A percentile compares a stretch with the other conserved stretches of the same genome.
Evolutionary conservation across 1,140 invertebrate species (phyloP).

Genomic region (Zeugodacus cucurbitae): DNA sequence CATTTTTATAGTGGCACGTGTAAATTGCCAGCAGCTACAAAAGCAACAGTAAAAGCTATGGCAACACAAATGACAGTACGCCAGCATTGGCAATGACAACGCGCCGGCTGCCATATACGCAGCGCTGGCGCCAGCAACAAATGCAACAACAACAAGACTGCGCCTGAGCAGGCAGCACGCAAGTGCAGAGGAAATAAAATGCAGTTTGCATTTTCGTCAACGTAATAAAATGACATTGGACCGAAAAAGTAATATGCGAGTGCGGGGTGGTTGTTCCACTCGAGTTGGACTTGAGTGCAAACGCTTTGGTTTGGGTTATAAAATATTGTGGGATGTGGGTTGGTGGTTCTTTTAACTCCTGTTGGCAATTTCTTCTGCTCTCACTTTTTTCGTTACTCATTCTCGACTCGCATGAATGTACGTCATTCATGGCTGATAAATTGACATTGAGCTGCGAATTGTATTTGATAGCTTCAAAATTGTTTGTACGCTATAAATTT

Average conservation of each 20-base stretch:
- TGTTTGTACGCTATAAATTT: conserved; percentile 9
- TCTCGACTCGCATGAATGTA: not conserved
- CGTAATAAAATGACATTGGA: conserved; percentile 23
- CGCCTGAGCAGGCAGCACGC: not conserved
- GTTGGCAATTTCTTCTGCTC: not conserved
- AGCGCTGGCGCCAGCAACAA: not conserved
- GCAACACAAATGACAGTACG: not conserved
- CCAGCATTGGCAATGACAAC: not conserved
- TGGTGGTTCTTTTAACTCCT: not conserved
- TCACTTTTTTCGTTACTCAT: not conserved
- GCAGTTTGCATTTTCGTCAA: conserved; percentile 1
- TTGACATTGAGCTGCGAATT: conserved; percentile 28
- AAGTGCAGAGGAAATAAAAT: not conserved
- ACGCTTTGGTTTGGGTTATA: not conserved
- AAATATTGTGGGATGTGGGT: not conserved
- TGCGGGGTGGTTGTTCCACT: not conserved
- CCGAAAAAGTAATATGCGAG: conserved; percentile 21
- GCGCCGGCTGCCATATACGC: not conserved
- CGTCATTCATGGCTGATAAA: conserved; percentile 20
- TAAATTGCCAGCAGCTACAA: conserved; percentile 23
- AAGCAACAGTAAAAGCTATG: not conserved
- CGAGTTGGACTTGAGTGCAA: not conserved
- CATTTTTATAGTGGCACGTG: conserved; percentile 25
- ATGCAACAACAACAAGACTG: not conserved
- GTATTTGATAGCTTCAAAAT: conserved; percentile 27